Percentiles rank a stretch among this genome's conserved stretches.
phyloP scores from a whole-genome alignment of 2,888 invertebrate genomes.

The Aplocera efformata region DNA sequence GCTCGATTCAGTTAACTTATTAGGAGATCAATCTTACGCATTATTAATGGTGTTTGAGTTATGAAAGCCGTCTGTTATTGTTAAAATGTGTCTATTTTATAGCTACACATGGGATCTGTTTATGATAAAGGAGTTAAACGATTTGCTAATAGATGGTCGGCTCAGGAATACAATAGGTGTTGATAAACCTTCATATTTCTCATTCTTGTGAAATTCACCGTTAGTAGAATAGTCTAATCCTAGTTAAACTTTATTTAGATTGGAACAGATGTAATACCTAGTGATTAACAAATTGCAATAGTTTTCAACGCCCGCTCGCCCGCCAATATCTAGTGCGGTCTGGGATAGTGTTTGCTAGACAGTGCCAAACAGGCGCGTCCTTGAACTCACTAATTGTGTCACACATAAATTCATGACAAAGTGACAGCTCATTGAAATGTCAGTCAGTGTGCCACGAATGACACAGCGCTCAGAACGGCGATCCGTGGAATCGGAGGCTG shows the following conservation, averaged over 20 bases:
- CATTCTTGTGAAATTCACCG: too few species aligned
- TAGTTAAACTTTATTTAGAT: too few species aligned
- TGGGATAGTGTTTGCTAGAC: background rate
- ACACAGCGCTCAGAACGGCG: conserved; percentile 7
- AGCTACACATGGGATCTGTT: too few species aligned
- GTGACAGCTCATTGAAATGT: conserved; percentile 21
- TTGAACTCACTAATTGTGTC: conserved; percentile 9
- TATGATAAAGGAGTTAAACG: too few species aligned
- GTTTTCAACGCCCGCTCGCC: too few species aligned
- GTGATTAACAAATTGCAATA: too few species aligned
- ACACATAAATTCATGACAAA: conserved; percentile 7
- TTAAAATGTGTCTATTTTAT: background rate
- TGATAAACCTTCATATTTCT: too few species aligned
- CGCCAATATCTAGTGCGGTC: too few species aligned
- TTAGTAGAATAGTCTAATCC: too few species aligned
- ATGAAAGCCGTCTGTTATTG: conserved; percentile 7
- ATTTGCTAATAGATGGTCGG: too few species aligned
- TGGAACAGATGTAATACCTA: too few species aligned
- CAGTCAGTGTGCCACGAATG: conserved; percentile 24
- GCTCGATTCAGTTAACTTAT: conserved; percentile 28
- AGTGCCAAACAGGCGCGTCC: conserved; percentile 7
- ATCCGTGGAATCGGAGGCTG: conserved; percentile 14
- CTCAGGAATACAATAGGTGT: too few species aligned
- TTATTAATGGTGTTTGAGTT: conserved; percentile 9
- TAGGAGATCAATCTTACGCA: conserved; percentile 18